Evolutionary conservation across 2,888 invertebrate species (phyloP).

Genomic region (Fragum whitleyi): DNA sequence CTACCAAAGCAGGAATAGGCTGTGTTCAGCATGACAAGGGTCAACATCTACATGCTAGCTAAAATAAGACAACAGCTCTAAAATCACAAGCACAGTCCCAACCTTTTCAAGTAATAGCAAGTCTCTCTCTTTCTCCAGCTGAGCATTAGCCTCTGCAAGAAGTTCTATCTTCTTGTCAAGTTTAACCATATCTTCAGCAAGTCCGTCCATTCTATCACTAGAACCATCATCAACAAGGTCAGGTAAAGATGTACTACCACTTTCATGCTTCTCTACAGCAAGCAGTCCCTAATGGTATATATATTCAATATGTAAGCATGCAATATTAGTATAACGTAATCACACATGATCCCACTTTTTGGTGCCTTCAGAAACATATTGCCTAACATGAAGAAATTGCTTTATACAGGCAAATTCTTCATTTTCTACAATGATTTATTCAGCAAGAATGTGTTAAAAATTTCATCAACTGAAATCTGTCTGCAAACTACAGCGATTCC

Average conservation of each 20-base stretch:
- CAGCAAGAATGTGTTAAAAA: too few relatives aligned
- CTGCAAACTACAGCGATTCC: constrained; percentile 68
- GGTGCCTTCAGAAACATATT: too few relatives aligned
- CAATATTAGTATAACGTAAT: neutral
- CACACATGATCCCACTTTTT: too few relatives aligned
- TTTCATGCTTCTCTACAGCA: constrained; percentile 60
- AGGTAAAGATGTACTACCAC: constrained; percentile 33
- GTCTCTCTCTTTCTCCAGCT: constrained; percentile 74
- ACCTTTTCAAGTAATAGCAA: constrained; percentile 73
- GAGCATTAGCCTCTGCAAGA: constrained; percentile 73
- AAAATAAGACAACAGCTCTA: too few relatives aligned
- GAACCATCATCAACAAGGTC: constrained; percentile 38
- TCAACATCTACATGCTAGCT: too few relatives aligned
- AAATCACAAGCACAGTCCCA: too few relatives aligned
- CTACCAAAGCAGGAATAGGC: too few relatives aligned
- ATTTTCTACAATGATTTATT: too few relatives aligned
- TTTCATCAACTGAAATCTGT: too few relatives aligned
- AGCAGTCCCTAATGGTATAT: constrained; percentile 60
- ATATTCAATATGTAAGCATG: neutral
- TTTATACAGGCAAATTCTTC: too few relatives aligned
- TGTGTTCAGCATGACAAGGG: too few relatives aligned
- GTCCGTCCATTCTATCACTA: constrained; percentile 52
- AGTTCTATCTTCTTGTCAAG: constrained; percentile 72
- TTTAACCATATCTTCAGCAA: constrained; percentile 69
- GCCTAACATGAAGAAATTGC: too few relatives aligned